Percentiles rank a stretch among this genome's conserved stretches.
phyloP scores from a whole-genome alignment of 2,797 vertebrate species.

The Pelobates cultripes region DNA sequence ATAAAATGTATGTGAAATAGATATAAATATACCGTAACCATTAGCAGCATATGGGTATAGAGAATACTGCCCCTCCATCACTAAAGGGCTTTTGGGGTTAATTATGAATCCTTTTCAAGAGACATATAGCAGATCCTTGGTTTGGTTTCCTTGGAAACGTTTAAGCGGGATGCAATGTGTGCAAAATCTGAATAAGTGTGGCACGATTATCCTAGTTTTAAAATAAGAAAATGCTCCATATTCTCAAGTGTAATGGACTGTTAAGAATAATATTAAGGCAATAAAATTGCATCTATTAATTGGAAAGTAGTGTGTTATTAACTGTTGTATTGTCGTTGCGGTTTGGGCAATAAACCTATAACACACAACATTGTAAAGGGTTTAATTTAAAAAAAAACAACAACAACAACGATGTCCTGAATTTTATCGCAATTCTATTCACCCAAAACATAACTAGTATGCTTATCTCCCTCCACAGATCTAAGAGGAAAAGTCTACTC shows the following conservation, averaged over 20 bases:
- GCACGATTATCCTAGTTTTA: slow-evolving; percentile 59
- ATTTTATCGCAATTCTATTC: too few species aligned
- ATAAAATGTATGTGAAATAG: too few species aligned
- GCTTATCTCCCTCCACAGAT: too few species aligned
- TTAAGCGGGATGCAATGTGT: slow-evolving; percentile 41
- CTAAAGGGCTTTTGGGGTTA: slow-evolving; percentile 25
- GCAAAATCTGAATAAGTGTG: slow-evolving; percentile 53
- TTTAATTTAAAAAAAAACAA: too few species aligned
- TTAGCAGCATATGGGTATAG: background rate
- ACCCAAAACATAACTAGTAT: too few species aligned
- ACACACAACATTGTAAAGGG: too few species aligned
- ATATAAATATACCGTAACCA: too few species aligned
- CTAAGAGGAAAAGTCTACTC: too few species aligned
- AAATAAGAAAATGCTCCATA: slow-evolving; percentile 16
- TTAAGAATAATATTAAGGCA: slow-evolving; percentile 13
- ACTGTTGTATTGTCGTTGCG: background rate
- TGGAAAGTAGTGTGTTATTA: background rate
- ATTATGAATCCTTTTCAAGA: slow-evolving; percentile 27
- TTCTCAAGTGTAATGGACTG: slow-evolving; percentile 28
- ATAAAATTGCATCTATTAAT: background rate
- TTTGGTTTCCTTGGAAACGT: slow-evolving; percentile 45
- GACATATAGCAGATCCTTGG: slow-evolving; percentile 14
- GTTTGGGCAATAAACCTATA: background rate
- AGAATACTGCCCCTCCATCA: background rate
- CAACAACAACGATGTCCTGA: too few species aligned